Evolutionary conservation across 1,140 invertebrate genomes (phyloP), one percentile per base, ranked within the genome.

Genomic region (Tetramorium alpestre): DNA sequence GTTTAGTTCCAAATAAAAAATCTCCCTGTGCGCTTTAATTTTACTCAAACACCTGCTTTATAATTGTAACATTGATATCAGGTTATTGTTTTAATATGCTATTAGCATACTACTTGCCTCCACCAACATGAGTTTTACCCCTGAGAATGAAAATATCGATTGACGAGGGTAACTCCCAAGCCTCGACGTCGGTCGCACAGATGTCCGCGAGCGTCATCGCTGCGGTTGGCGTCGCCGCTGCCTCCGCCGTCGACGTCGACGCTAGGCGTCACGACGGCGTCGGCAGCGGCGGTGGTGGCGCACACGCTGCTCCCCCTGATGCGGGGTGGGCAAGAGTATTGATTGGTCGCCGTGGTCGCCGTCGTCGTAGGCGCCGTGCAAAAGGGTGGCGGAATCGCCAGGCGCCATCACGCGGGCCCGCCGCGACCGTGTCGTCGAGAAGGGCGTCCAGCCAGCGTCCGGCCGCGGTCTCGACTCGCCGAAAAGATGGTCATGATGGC

Each of bases 401-500:
- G 93, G 93, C 93, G 93, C 93, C 93, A 94, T 94, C 92, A 92
- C 93, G 93, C 93, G 93, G 93, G 89, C 87, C 92, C 91, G 92
- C 92, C 93, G 93, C 93, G 93, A 93, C 92, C 86, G 91, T 87
- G 91, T 82, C 89, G 88, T 84, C 41, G 73, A 70, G 76, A 84
- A 87, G 91, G 93, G 44, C 80, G 80, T 91, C 91, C 90, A 92
- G 91, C 92, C 89, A 93, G 92, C 92, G 93, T 88, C 87, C 82
- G 87, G 85, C 93, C 92, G 91, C 90, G 91, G 86, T 87, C 90
- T 87, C 85, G 89, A 90, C 86, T 88, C 92, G 89, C 86, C 92
- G 93, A 95, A 95, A 96, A 96, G 93, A 96, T 96, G 96, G 96
- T 96, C 95, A 97, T 96, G 94, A 97, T 97, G 97, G 97, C 97